These are phyloP conservation scores for Menidia beryllina DNA, from an alignment of 2,113 vertebrate species.

Conservation along the genomic window DNA sequence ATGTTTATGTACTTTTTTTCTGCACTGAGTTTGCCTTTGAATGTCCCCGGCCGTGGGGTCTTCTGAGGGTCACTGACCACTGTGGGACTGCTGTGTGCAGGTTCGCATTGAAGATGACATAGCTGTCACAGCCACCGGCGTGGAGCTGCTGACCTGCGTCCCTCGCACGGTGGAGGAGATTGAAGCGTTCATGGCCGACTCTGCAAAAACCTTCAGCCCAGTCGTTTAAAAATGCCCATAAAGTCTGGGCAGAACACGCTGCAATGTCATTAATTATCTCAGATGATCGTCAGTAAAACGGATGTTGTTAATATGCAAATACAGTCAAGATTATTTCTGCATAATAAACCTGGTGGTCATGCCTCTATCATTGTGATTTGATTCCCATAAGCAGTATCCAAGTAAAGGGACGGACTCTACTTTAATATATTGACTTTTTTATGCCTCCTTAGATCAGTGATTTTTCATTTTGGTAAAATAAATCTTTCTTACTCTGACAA, in stretches of 20 bases:
- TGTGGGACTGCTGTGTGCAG: conserved; percentile 68
- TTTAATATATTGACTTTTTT: neutral
- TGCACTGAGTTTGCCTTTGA: neutral
- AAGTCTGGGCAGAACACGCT: neutral
- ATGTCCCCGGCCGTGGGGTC: neutral
- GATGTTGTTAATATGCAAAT: neutral
- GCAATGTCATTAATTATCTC: neutral
- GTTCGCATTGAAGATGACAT: conserved; percentile 96
- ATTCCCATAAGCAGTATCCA: neutral
- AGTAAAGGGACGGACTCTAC: neutral
- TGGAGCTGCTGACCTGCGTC: conserved; percentile 93
- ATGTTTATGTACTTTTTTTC: too few relatives aligned
- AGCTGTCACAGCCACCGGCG: conserved; percentile 84
- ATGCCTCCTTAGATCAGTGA: neutral
- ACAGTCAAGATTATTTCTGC: neutral
- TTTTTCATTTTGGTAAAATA: neutral
- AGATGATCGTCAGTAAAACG: neutral
- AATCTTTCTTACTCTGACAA: neutral
- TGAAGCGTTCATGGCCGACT: conserved; percentile 90
- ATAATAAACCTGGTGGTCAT: neutral
- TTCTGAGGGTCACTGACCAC: neutral
- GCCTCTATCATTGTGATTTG: conserved; percentile 4
- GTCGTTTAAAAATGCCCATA: conserved; percentile 1
- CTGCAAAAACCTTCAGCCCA: conserved; percentile 72
- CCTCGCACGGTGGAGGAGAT: conserved; percentile 95